Evolutionary conservation across 2,797 vertebrate genomes (phyloP).

Genomic region (Notolabrus celidotus): DNA sequence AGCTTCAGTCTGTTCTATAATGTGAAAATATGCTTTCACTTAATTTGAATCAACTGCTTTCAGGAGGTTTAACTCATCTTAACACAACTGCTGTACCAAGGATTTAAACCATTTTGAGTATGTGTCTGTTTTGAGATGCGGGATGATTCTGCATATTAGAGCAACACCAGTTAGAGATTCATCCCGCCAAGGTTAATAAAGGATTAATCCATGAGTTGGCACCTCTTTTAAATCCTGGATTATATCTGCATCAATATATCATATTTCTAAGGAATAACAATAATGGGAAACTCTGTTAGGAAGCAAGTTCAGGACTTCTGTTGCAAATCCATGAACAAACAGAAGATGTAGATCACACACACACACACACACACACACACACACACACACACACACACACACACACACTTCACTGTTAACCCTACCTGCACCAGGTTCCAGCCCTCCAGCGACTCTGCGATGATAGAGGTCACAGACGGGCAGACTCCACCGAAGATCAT

Average conservation of each 20-base stretch:
- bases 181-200: constrained; percentile 56
- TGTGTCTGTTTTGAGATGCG: constrained; percentile 34
- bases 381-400: background rate
- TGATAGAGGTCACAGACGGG: constrained; percentile 98
- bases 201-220: constrained; percentile 54
- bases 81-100: too few relatives aligned
- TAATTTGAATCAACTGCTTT: too few relatives aligned
- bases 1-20: too few relatives aligned
- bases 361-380: constrained; percentile 1
- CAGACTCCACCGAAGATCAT: constrained; percentile 99
- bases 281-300: constrained; percentile 13
- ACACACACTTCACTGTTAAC: background rate
- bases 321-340: too few relatives aligned
- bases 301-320: too few relatives aligned
- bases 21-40: too few relatives aligned
- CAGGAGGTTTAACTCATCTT: too few relatives aligned
- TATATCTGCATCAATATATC: constrained; percentile 27
- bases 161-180: constrained; percentile 44
- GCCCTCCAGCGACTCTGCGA: constrained; percentile 97
- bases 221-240: constrained; percentile 38
- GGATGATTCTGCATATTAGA: constrained; percentile 48
- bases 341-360: background rate
- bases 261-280: constrained; percentile 4
- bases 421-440: constrained; percentile 99
- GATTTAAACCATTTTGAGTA: constrained; percentile 34